Conservation (phyloP, 2,888 invertebrate genomes). For the Carpatolechia fugitivella region DNA sequence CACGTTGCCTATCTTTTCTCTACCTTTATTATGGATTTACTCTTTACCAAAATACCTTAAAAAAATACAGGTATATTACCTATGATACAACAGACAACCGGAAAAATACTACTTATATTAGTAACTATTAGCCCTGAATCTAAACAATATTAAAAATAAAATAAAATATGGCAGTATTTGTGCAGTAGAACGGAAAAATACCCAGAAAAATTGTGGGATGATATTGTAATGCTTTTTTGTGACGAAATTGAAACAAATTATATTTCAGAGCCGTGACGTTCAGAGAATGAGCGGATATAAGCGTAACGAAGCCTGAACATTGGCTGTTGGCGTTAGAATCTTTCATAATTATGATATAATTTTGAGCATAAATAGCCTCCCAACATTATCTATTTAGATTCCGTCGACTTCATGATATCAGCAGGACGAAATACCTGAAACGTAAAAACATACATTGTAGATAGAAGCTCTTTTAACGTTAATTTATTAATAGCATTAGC, state of each 20-base stretch:
- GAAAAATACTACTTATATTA: no score
- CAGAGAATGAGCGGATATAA: constrained; percentile 10
- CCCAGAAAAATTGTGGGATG: neutral
- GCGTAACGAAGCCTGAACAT: constrained; percentile 10
- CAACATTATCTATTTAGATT: constrained; percentile 27
- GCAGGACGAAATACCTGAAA: constrained; percentile 49
- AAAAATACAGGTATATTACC: no score
- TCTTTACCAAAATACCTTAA: no score
- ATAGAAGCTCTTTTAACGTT: neutral
- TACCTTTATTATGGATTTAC: no score
- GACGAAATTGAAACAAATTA: neutral
- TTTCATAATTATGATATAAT: constrained; percentile 6
- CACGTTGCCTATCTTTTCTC: no score
- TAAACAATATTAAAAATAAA: no score
- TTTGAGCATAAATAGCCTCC: constrained; percentile 22
- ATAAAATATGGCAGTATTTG: neutral
- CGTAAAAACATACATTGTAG: constrained; percentile 4
- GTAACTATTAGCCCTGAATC: no score
- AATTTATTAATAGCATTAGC: no score
- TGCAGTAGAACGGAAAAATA: neutral
- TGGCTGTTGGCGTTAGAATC: neutral
- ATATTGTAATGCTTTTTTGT: neutral
- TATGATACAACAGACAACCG: no score
- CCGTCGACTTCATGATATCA: constrained; percentile 32
- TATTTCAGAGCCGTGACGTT: constrained; percentile 12